Percentiles rank a stretch among this genome's conserved stretches.
Conservation (phyloP, 2,888 invertebrate species). For the Aplocera efformata region DNA sequence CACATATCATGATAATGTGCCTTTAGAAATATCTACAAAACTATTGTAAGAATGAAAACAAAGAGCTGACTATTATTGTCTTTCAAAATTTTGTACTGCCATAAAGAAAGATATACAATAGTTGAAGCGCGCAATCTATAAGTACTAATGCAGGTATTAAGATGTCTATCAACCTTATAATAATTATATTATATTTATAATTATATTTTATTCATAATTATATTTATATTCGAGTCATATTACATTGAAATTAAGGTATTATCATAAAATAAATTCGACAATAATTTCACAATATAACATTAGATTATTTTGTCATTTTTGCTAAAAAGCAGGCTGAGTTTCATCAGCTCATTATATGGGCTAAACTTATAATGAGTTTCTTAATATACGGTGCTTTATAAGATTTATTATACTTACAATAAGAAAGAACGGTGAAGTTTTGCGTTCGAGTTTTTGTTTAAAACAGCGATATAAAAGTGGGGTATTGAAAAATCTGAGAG, state of each 20-base stretch:
- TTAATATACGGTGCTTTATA: slow-evolving; percentile 31
- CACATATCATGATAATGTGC: slow-evolving; percentile 13
- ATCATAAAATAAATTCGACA: no score
- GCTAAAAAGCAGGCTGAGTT: slow-evolving; percentile 13
- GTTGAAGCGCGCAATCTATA: no score
- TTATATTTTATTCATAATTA: no score
- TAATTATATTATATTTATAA: no score
- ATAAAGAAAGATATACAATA: no score
- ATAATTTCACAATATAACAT: neutral
- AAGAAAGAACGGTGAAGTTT: slow-evolving; percentile 39
- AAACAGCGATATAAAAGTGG: slow-evolving; percentile 47
- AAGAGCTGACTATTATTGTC: neutral
- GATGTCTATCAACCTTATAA: no score
- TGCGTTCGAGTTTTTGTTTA: slow-evolving; percentile 43
- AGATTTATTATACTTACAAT: slow-evolving; percentile 43
- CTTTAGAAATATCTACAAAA: slow-evolving; percentile 6
- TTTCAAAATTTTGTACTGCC: neutral
- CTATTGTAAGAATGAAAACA: neutral
- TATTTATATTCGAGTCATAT: no score
- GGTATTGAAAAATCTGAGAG: slow-evolving; percentile 50
- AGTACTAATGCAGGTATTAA: no score
- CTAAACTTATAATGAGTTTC: slow-evolving; percentile 30
- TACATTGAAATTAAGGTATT: no score
- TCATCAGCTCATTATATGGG: slow-evolving; percentile 20
- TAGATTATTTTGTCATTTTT: slow-evolving; percentile 6